Evolutionary conservation across 2,797 vertebrate species (phyloP), one percentile per base, ranked within the genome.

Genomic region (Buceros bicornis): DNA sequence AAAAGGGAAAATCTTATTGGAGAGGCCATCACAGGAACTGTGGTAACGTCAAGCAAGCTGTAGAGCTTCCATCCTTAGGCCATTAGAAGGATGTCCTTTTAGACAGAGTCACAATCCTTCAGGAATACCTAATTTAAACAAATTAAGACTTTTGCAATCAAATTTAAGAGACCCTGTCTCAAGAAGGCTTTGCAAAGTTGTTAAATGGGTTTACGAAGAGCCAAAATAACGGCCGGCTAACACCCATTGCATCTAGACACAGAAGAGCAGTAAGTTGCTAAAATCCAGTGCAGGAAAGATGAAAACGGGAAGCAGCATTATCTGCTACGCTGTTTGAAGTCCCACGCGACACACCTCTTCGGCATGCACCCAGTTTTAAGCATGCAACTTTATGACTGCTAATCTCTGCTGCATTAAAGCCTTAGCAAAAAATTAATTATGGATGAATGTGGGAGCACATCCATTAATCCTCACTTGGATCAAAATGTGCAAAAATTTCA

Each of bases 371-470:
- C 43, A 25, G 37, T 54, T 82, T 76, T 57, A 89, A 60, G 60
- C 26, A 66, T 62, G 42, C 33, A 83, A 69, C 82, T 73, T 10
- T 14, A 64, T 0, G 1, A 73, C 71, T 87, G 47, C 76, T 85
- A 21, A 83, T 61, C 53, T 92, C 51, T 43, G 35, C 31, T 5
- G 14, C 72, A 78, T 35, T 65, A 89, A 89, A 87, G 40, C 45
- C 72, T 82, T 50, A 37, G 67, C 69, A 90, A 94, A 90, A 69
- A 80, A 93, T 77, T 72, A 91, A 92, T 92, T 92, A 93, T 43
- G 50, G 84, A 82, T 92, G 78, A 92, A 91, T 53, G 64, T 85
- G 64, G 64, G 61, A 92, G 72, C 74, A 91, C n/a, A 78, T 25
- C 45, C 78, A 79, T 67, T 82, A 94, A 87, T 91, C 56, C 74